Evolutionary conservation across 2,113 vertebrate genomes (phyloP).

Genomic region (Actenoides lindsayi): DNA sequence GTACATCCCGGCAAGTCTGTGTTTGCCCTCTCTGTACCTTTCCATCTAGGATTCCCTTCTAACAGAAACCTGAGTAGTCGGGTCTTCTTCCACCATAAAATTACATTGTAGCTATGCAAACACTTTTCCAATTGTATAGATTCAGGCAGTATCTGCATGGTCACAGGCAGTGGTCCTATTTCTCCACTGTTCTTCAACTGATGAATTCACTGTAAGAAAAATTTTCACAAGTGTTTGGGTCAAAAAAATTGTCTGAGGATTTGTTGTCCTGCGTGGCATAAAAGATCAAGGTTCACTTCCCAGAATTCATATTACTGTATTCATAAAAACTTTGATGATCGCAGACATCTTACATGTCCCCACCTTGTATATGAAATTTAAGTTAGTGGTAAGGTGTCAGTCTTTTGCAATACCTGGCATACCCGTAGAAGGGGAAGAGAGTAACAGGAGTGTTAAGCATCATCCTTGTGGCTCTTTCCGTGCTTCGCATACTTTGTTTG

Average conservation of each 20-base stretch:
- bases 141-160: background rate
- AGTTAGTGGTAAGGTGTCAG: background rate
- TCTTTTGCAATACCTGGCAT: background rate
- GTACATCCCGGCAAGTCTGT: background rate
- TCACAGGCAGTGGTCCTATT: background rate
- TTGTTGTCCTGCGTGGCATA: background rate
- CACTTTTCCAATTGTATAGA: background rate
- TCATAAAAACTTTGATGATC: background rate
- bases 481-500: background rate
- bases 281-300: background rate
- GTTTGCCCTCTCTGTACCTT: background rate
- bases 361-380: background rate
- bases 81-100: background rate
- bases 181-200: background rate
- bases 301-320: background rate
- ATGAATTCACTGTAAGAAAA: background rate
- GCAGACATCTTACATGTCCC: background rate
- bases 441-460: background rate
- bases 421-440: background rate
- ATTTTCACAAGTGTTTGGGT: background rate
- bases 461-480: background rate
- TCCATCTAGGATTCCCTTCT: background rate
- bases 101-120: background rate
- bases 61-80: background rate
- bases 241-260: background rate